Evolutionary conservation across 2,888 invertebrate species (phyloP), one percentile per base, ranked within the genome.

Genomic region (Pardosa pseudoannulata): DNA sequence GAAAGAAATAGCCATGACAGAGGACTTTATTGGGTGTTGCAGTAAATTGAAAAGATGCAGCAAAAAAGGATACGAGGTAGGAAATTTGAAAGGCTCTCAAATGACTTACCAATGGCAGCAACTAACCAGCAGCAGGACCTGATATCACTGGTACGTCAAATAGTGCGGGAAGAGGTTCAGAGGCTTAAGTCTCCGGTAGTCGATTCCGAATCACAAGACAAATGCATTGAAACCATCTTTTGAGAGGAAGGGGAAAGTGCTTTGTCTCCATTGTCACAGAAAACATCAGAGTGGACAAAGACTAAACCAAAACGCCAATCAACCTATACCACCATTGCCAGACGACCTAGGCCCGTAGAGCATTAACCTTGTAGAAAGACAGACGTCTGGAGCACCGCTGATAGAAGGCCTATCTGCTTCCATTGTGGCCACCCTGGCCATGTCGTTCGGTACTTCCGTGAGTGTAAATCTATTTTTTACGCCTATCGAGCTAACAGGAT

Each of bases 391-490:
- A 23, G 62, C 6, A 62, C 28, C 6, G 62, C 28, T 23, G 27
- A 62, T 16, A 62, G 27, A 2, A 62, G 62, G 16, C 62, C 19
- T 7, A 27, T 23, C 27, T 62, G 62, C 16, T 62, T 62, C 19
- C 27, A 62, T 62, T 62, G 62, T 23, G 62, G 62, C 6, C 28
- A 13, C 16, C 28, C 62, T 62, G 27, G 62, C 6, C 19, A 62
- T 16, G 23, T 62, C 13, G 50, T 50, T 5, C 16, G 28, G 1
- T 62, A 62, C 16, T 62, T 19, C 16, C 6, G 27, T 2, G 13
- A 62, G 62, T 7, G 62, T 7, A 62, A 62, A 62, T 19, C 62
- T 23, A 27, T 62, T 62, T 62, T 62, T 62, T 19, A 62, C 62
- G 16, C 6, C 16, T 62, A 62, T 23, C 27, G 62, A 28, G 6